Evolutionary conservation across 2,113 vertebrate species (phyloP), one percentile per base, ranked within the genome.

Genomic region (Salvelinus sp.): DNA sequence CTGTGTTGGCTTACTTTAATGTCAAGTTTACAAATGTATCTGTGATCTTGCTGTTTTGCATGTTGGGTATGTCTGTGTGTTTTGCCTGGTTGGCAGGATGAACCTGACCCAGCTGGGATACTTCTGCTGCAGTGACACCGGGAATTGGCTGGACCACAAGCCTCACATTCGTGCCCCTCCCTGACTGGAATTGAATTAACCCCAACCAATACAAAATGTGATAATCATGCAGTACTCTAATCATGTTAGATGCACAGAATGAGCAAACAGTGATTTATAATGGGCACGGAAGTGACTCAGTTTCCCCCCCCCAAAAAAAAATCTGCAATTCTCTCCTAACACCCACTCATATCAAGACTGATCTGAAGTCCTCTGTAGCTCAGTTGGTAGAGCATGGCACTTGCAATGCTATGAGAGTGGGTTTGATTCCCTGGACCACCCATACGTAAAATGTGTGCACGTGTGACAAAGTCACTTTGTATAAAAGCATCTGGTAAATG

Each of bases 101-200:
- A 77, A 77, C 74, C 57, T 91, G 79, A 87, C 77, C 75, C 74
- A 71, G 28, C 68, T 20, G 68, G 73, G 88, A 66, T 88, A 91
- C 58, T 76, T 75, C n/a, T 89, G 69, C 81, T 86, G 89, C 79
- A 85, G 88, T 25, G 0, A 16, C 54, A 70, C 71, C 23, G 75
- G 92, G 91, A 92, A 86, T 23, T 91, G 92, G 88, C 87, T 83
- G 70, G 75, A 93, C 60, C 76, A 85, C 69, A 76, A 50, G 20
- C 1, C 73, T 0, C 87, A 92, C 0, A 0, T 86, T 4, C 89
- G 88, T 0, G 79, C 80, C 0, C 89, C 89, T 73, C 90, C 91
- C 0, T 79, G 38, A 38, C 38, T 38, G 38, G 38, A 38, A 9
- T 89, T 72, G 38, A 38, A 38, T 89, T 71, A 81, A 84, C 75